Evolutionary conservation across 2,888 invertebrate species (phyloP).

Genomic region (Eupithecia exiguata): DNA sequence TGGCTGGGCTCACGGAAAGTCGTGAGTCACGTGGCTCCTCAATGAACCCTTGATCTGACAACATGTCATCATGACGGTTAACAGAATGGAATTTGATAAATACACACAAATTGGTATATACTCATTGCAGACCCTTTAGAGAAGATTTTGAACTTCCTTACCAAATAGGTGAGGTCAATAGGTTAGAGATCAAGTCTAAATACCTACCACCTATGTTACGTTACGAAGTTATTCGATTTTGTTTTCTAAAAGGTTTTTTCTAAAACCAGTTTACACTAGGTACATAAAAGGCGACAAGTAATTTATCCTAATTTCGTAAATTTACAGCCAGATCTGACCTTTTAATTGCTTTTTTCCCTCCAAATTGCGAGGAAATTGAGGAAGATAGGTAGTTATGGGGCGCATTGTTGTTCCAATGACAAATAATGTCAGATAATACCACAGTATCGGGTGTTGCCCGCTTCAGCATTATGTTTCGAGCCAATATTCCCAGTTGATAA

Average conservation of each 20-base stretch:
- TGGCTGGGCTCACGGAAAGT: constrained; percentile 48
- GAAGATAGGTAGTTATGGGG: constrained; percentile 68
- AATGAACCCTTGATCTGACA: constrained; percentile 54
- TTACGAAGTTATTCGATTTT: not conserved
- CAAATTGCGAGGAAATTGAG: constrained; percentile 73
- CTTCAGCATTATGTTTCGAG: constrained; percentile 79
- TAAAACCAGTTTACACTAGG: not conserved
- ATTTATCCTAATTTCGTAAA: constrained; percentile 8
- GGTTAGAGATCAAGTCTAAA: not conserved
- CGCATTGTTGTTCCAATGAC: constrained; percentile 80
- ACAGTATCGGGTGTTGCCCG: constrained; percentile 78
- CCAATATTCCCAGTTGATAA: constrained; percentile 80
- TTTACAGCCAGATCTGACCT: constrained; percentile 12
- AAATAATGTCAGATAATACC: constrained; percentile 83
- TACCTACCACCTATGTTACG: not conserved
- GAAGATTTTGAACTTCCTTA: not conserved
- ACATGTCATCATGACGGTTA: constrained; percentile 57
- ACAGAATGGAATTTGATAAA: constrained; percentile 45
- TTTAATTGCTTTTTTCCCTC: constrained; percentile 36
- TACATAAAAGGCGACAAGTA: not conserved
- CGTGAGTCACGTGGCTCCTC: constrained; percentile 63
- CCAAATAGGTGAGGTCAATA: not conserved
- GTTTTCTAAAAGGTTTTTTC: not conserved
- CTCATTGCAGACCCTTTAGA: constrained; percentile 1
- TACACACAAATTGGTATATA: constrained; percentile 34